A percentile compares a stretch with the other conserved stretches of the same genome.
These are phyloP conservation scores for Lapara coniferarum DNA, from an alignment of 2,888 invertebrate genomes.

Conservation along the genomic window DNA sequence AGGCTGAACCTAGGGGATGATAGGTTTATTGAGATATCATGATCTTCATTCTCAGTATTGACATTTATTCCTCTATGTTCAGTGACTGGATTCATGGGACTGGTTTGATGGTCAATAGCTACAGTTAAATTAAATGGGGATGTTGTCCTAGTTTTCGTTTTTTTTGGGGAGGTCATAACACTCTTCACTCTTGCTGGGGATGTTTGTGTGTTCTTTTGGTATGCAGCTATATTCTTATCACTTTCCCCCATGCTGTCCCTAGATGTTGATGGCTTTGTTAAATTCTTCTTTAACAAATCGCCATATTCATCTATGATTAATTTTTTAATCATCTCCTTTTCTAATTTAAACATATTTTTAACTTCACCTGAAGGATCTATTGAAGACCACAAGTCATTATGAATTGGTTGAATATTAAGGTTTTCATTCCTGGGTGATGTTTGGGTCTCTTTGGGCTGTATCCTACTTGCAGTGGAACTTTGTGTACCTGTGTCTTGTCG, in stretches of 20 bases:
- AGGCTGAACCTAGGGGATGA: conserved; percentile 75
- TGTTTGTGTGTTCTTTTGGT: conserved; percentile 76
- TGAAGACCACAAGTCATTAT: conserved; percentile 69
- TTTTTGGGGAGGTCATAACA: conserved; percentile 77
- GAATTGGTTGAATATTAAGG: conserved; percentile 62
- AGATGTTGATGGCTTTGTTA: conserved; percentile 69
- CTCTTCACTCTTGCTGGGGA: conserved; percentile 73
- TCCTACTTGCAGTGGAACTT: conserved; percentile 59
- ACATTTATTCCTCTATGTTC: conserved; percentile 50
- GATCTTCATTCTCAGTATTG: conserved; percentile 53
- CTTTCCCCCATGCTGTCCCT: conserved; percentile 45
- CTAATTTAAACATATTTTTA: conserved; percentile 69
- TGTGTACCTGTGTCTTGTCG: conserved; percentile 75
- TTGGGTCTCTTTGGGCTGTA: conserved; percentile 74
- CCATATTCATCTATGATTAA: conserved; percentile 74
- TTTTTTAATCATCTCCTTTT: conserved; percentile 76
- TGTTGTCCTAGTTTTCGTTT: conserved; percentile 72
- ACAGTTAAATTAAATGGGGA: conserved; percentile 62
- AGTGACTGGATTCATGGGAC: conserved; percentile 57
- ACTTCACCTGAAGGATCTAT: conserved; percentile 67
- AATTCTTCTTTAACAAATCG: conserved; percentile 65
- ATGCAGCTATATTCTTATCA: conserved; percentile 54
- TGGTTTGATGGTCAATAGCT: conserved; percentile 66
- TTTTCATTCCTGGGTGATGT: conserved; percentile 67
- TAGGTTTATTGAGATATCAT: conserved; percentile 69